phyloP scores from a whole-genome alignment of 2,113 vertebrate genomes.

The Cyphomyrus discorhynchus region DNA sequence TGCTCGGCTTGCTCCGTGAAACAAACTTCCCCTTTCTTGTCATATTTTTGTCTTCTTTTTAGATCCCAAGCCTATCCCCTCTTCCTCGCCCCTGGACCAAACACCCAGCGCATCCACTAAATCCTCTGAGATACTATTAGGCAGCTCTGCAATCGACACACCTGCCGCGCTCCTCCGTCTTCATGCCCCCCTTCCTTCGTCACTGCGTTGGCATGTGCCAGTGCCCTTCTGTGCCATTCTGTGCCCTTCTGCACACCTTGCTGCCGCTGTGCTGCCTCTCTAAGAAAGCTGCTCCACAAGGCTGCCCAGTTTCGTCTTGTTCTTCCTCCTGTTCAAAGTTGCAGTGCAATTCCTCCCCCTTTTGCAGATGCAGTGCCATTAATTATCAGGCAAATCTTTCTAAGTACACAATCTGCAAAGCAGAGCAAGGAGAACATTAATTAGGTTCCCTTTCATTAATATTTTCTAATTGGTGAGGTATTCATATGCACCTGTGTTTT shows the following conservation, averaged over 20 bases:
- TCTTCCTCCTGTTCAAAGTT: not conserved
- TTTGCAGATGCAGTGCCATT: not conserved
- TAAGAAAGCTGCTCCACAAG: too few species aligned
- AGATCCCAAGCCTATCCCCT: not conserved
- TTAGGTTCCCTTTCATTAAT: not conserved
- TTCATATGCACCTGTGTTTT: not conserved
- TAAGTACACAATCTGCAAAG: not conserved
- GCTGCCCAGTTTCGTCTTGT: not conserved
- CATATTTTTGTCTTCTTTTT: not conserved
- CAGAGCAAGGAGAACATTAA: not conserved
- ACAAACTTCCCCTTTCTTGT: not conserved
- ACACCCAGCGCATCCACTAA: not conserved
- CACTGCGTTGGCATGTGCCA: not conserved
- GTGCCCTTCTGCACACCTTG: not conserved
- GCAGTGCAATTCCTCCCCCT: not conserved
- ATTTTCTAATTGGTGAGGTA: not conserved
- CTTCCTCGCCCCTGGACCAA: not conserved
- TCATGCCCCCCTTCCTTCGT: not conserved
- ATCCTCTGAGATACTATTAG: not conserved
- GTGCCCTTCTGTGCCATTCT: not conserved
- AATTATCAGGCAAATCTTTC: not conserved
- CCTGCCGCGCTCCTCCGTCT: not conserved
- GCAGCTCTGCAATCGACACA: not conserved
- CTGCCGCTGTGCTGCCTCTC: not conserved
- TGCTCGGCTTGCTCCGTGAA: not conserved